A percentile compares a stretch with the other conserved stretches of the same genome.
These are phyloP conservation scores for Leptinotarsa haldemani DNA, from an alignment of 2,888 invertebrate species.

Conservation along the genomic window DNA sequence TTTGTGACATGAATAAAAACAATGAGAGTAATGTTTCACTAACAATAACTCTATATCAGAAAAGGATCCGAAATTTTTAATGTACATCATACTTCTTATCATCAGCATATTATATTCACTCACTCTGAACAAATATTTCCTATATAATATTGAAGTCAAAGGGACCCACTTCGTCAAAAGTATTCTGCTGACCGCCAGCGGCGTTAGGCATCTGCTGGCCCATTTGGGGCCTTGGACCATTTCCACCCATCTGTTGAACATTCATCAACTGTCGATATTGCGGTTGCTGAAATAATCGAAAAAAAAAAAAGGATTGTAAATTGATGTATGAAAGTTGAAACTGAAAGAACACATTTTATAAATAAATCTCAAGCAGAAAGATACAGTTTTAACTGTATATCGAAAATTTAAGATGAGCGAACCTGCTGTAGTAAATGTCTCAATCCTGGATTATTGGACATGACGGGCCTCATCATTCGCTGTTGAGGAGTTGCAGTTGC, in stretches of 20 bases:
- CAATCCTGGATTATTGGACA: constrained; percentile 83
- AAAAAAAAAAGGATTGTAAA: too few species aligned
- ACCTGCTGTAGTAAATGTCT: constrained; percentile 85
- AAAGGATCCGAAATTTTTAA: too few species aligned
- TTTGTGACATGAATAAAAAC: neutral
- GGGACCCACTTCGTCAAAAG: constrained; percentile 59
- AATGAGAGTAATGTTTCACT: neutral
- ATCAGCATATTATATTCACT: neutral
- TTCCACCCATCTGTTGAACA: constrained; percentile 69
- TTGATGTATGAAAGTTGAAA: too few species aligned
- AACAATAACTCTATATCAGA: too few species aligned
- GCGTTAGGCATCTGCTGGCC: constrained; percentile 64
- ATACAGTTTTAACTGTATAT: neutral
- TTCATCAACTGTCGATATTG: constrained; percentile 75
- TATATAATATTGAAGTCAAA: constrained; percentile 57
- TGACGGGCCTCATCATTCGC: constrained; percentile 78
- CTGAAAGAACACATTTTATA: too few species aligned
- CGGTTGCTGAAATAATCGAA: constrained; percentile 70
- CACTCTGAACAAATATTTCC: neutral
- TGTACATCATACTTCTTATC: too few species aligned
- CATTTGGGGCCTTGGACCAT: constrained; percentile 66
- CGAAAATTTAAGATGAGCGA: neutral
- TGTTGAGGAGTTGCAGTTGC: constrained; percentile 65
- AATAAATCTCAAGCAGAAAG: too few species aligned
- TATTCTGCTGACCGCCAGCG: constrained; percentile 58